Evolutionary conservation across 2,113 vertebrate genomes (phyloP), one percentile per base, ranked within the genome.

Genomic region (Electrona antarctica): DNA sequence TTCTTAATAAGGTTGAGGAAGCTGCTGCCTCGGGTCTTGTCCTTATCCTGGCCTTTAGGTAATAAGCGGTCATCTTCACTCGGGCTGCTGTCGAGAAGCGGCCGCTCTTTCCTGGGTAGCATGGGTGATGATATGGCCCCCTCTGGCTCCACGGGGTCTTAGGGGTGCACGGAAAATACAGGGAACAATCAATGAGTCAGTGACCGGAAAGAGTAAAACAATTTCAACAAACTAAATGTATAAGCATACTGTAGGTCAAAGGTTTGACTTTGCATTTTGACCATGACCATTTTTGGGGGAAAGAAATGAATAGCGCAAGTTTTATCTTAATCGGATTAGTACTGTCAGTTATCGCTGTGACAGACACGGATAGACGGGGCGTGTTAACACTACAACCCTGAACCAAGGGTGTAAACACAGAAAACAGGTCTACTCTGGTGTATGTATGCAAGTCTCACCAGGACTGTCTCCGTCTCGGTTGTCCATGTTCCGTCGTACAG

Each of bases 1-100:
- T 96, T 98, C 92, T 97, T 98, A 81, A 98, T 99, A 71, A 96
- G 93, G 74, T 94, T 95, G 0, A 96, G 95, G 74, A 99, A 96
- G 58, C 96, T 85, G 77, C 95, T 97, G 85, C 94, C 92, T 56
- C 96, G 96, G 0, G 88, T 89, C 57, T 95, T 98, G 89, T 97
- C 95, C 60, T 95, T 98, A 92, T 97, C 96, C 79, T 95, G 98
- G 88, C 95, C 94, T 67, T 94, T 95, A 0, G 95, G 93, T 33
- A 96, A 88, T 63, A 97, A 87, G 5, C 95, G 95, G n/a, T 98
- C 97, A 0, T 99, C 97, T 73, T 99, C 98, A 0, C 94, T 96
- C 41, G 96, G 78, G 73, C 87, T 83, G 64, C 92, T 83, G 7
- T 98, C 97, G 11, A 91, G 81, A 15, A 90, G 69, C 4, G 87